Evolutionary conservation across 2,888 invertebrate species (phyloP).

Genomic region (Oscheius onirici): DNA sequence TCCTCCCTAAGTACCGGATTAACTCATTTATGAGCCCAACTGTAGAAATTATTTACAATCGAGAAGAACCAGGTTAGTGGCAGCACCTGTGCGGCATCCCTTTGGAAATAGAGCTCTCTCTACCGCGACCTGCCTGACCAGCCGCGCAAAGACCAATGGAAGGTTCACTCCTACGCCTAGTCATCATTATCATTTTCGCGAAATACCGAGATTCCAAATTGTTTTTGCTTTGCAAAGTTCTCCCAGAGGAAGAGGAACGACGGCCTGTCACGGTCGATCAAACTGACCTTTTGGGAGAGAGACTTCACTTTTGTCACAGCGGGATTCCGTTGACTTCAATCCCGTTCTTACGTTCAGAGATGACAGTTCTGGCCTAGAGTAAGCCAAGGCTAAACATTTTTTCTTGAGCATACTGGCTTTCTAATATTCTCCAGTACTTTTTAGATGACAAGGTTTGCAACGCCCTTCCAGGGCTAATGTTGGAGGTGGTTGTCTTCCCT

Average conservation of each 20-base stretch:
- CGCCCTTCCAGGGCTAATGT: too few relatives aligned
- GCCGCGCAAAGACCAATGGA: background rate
- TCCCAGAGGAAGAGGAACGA: background rate
- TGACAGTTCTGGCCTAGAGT: too few relatives aligned
- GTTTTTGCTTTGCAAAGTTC: background rate
- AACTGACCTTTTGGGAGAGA: conserved; percentile 30
- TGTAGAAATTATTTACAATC: conserved; percentile 7
- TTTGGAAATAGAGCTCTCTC: conserved; percentile 21
- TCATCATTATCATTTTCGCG: background rate
- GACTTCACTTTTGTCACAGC: conserved; percentile 16
- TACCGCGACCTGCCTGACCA: background rate
- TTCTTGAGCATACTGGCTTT: too few relatives aligned
- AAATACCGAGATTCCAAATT: background rate
- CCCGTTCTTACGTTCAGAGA: too few relatives aligned
- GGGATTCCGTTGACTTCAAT: background rate
- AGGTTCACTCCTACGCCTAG: background rate
- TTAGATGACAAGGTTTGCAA: too few relatives aligned
- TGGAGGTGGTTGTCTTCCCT: too few relatives aligned
- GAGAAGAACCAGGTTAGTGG: background rate
- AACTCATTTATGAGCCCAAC: conserved; percentile 29
- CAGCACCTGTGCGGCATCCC: conserved; percentile 20
- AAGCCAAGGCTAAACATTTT: too few relatives aligned
- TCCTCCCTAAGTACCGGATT: conserved; percentile 32
- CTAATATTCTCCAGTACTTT: background rate
- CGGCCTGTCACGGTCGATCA: conserved; percentile 18